A percentile compares a stretch with the other conserved stretches of the same genome.
phyloP scores from a whole-genome alignment of 2,888 invertebrate species.

The Drosophila gaucha region DNA sequence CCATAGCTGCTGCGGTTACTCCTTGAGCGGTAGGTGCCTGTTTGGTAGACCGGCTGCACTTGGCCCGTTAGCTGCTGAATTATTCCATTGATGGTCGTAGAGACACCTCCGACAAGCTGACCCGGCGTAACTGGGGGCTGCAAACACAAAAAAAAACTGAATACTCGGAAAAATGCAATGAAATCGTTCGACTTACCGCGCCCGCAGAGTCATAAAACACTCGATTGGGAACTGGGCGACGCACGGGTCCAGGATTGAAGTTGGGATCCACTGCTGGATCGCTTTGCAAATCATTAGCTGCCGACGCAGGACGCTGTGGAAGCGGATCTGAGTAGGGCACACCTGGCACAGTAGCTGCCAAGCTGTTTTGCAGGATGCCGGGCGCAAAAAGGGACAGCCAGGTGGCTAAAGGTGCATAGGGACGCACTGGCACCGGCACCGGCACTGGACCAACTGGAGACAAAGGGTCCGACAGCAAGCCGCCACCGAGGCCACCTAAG shows the following conservation, averaged over 20 bases:
- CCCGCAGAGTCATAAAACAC: constrained; percentile 74
- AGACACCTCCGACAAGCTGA: constrained; percentile 81
- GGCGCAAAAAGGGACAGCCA: constrained; percentile 81
- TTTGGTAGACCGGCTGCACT: constrained; percentile 78
- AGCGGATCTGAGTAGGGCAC: constrained; percentile 45
- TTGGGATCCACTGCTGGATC: constrained; percentile 82
- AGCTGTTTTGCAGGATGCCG: constrained; percentile 75
- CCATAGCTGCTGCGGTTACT: constrained; percentile 59
- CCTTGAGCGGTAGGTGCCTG: constrained; percentile 60
- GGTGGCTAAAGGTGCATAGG: constrained; percentile 69
- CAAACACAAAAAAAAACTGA: too few relatives aligned
- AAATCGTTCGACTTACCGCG: constrained; percentile 68
- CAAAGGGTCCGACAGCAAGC: constrained; percentile 71
- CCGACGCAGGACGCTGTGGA: constrained; percentile 33
- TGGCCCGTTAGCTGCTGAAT: constrained; percentile 83
- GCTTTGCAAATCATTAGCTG: constrained; percentile 58
- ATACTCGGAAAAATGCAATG: not conserved
- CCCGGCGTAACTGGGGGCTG: constrained; percentile 78
- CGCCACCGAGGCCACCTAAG: constrained; percentile 57
- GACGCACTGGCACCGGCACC: constrained; percentile 65
- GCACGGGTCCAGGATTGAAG: constrained; percentile 58
- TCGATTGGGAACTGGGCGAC: constrained; percentile 71
- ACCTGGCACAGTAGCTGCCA: constrained; percentile 60
- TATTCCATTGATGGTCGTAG: constrained; percentile 82
- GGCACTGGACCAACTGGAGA: constrained; percentile 43